Percentiles rank a stretch among this genome's conserved stretches.
Evolutionary conservation across 2,888 invertebrate genomes (phyloP).

Genomic region (Rhabditoides inermis): DNA sequence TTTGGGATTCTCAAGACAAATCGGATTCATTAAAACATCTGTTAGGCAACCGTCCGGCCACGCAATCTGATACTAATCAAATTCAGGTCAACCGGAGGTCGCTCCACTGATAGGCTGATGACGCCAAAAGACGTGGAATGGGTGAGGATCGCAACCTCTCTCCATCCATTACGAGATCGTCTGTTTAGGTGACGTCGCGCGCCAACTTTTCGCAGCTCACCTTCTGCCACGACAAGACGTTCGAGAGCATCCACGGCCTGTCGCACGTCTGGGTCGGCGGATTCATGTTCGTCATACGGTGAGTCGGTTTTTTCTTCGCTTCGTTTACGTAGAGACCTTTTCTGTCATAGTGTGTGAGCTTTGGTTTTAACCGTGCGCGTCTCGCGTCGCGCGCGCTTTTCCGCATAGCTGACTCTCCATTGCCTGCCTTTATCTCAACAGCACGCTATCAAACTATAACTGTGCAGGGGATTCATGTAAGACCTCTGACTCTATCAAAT

Average conservation of each 20-base stretch:
- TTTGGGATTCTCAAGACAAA: no score
- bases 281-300: conserved; percentile 51
- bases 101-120: conserved; percentile 42
- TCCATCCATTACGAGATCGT: background rate
- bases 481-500: no score
- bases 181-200: background rate
- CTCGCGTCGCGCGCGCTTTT: no score
- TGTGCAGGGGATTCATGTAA: no score
- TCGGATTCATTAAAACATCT: background rate
- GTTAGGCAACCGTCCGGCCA: no score
- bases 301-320: no score
- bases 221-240: conserved; percentile 50
- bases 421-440: no score
- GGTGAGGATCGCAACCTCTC: conserved; percentile 17
- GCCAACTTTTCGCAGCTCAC: conserved; percentile 17
- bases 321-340: no score
- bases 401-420: no score
- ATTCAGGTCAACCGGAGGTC: conserved; percentile 42
- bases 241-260: conserved; percentile 49
- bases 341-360: no score
- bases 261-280: conserved; percentile 52
- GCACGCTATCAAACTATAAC: no score
- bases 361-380: no score
- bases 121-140: conserved; percentile 44
- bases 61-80: background rate